Conservation (phyloP, 2,888 invertebrate genomes). For the Cacoxenus indagator region DNA sequence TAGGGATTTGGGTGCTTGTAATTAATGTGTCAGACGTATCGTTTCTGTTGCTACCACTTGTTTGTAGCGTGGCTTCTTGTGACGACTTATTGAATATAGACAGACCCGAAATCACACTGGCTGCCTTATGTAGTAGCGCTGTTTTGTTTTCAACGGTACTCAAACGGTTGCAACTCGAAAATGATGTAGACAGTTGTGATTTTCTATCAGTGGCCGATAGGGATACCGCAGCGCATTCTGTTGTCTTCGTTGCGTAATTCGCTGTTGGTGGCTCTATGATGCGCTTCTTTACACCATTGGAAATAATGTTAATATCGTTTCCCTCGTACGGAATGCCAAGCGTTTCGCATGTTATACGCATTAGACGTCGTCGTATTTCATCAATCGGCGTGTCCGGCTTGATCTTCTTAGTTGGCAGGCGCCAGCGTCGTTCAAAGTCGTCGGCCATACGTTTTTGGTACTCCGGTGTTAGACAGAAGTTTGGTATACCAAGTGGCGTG, state of each 20-base stretch:
- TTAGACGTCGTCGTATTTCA: slow-evolving; percentile 61
- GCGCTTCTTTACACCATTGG: not conserved
- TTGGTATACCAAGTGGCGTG: slow-evolving; percentile 61
- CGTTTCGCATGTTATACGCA: slow-evolving; percentile 64
- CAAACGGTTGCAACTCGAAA: too few species aligned
- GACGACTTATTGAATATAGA: slow-evolving; percentile 10
- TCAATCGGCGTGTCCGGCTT: slow-evolving; percentile 66
- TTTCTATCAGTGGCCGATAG: not conserved
- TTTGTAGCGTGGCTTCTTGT: not conserved
- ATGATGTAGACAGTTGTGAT: too few species aligned
- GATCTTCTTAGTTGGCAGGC: slow-evolving; percentile 62
- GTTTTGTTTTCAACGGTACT: not conserved
- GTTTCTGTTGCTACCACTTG: not conserved
- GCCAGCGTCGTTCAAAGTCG: slow-evolving; percentile 67
- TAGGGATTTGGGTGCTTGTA: slow-evolving; percentile 55
- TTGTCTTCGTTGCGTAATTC: not conserved
- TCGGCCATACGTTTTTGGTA: slow-evolving; percentile 68
- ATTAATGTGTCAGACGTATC: slow-evolving; percentile 42
- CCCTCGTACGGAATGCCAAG: slow-evolving; percentile 57
- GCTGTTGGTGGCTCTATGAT: not conserved
- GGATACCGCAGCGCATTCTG: not conserved
- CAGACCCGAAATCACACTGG: not conserved
- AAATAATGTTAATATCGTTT: not conserved
- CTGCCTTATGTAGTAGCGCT: not conserved
- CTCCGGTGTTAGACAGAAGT: slow-evolving; percentile 68